Base-by-base conservation (phyloP, 2,797 vertebrate species). In the Manis crassicaudata region DNA sequence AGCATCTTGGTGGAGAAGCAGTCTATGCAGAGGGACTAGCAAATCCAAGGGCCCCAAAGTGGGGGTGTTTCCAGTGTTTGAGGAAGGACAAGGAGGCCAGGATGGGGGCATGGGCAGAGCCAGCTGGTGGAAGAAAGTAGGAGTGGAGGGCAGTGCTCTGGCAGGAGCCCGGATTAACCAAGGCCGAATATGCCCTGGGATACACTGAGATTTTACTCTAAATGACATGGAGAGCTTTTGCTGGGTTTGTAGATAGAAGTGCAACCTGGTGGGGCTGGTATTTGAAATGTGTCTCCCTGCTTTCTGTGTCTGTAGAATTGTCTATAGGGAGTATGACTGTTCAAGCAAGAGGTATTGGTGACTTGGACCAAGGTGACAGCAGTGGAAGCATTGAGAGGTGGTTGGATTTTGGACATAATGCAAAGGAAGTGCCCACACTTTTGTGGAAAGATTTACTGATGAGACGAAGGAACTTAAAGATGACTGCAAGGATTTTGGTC, bases 381-480 rank as follows among this genome's bases (percentile, higher is more conserved):
- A 46, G 10, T 68, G 68, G 52, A 68, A 88, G 52, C 58, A 27
- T 12, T 29, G 54, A 81, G n/a, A 94, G 25, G 23, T 77, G 23
- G 3, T 52, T 95, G 75, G 21, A 63, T 56, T 88, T 89, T 68
- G 65, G 75, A 73, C 23, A n/a, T 37, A 11, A 54, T 21, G 2
- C 58, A 93, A 52, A 89, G 58, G 27, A 88, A 76, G 8, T 68
- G 20, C 40, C 80, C 60, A 88, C 73, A 65, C 40, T 73, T 73
- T 89, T 88, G 23, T 10, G 70, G 56, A 90, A 95, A 29, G 10
- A 81, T 63, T 94, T 90, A 67, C 52, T 70, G 37, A 84, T 81
- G 77, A 58, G 94, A 88, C 83, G 35, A 80, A 17, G 20, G 23
- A 21, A 32, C 9, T n/a, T 11, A 88, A 88, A 84, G 14, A 81